phyloP scores from a whole-genome alignment of 2,113 vertebrate genomes.

The Mustela lutreola region DNA sequence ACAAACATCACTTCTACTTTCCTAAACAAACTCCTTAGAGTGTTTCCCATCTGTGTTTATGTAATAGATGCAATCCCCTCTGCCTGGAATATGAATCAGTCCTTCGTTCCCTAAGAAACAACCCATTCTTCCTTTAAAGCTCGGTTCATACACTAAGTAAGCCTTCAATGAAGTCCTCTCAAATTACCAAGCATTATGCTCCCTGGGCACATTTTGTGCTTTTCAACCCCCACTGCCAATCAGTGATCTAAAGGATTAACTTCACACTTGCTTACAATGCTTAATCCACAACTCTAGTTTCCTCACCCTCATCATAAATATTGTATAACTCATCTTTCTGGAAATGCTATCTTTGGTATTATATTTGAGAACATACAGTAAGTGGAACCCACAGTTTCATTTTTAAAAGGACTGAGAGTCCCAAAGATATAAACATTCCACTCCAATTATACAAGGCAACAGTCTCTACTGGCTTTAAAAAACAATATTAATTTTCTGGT shows the following conservation, averaged over 20 bases:
- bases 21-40: not conserved
- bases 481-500: not conserved
- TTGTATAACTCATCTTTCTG: not conserved
- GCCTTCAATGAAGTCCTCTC: not conserved
- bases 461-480: not conserved
- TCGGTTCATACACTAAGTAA: not conserved
- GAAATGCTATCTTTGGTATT: not conserved
- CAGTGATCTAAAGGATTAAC: slow-evolving; percentile 17
- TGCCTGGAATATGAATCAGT: not conserved
- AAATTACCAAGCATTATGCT: not conserved
- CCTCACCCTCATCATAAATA: slow-evolving; percentile 27
- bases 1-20: not conserved
- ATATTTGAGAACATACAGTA: not conserved
- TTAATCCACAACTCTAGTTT: not conserved
- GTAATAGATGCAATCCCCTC: not conserved
- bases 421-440: not conserved
- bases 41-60: not conserved
- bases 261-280: not conserved
- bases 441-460: not conserved
- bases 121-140: not conserved
- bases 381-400: not conserved
- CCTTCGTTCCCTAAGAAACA: slow-evolving; percentile 11
- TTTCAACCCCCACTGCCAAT: not conserved
- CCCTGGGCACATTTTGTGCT: not conserved
- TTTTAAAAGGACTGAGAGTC: slow-evolving; percentile 26